phyloP scores from a whole-genome alignment of 2,113 vertebrate species.

The Aplodontia rufa region DNA sequence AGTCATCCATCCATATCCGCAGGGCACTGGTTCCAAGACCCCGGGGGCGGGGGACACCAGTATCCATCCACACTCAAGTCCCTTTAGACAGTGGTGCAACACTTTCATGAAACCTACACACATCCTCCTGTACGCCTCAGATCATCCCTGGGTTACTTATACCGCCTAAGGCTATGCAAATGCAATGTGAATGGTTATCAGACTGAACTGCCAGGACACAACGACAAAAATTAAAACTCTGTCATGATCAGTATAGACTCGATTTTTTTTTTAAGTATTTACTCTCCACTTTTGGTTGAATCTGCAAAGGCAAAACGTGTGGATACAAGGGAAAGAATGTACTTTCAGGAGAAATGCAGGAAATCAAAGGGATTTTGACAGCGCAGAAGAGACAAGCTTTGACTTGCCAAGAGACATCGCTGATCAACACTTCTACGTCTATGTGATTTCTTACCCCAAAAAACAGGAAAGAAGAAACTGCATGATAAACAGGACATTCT shows the following conservation, averaged over 20 bases:
- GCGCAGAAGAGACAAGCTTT: background rate
- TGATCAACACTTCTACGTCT: background rate
- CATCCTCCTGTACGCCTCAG: background rate
- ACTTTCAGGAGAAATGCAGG: background rate
- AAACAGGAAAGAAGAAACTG: conserved; percentile 94
- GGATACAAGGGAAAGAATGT: no score
- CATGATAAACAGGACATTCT: conserved; percentile 86
- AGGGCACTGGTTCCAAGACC: background rate
- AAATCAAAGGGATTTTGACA: background rate
- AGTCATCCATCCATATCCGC: fast-evolving
- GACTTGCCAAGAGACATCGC: background rate
- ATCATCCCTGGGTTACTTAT: background rate
- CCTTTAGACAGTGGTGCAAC: background rate
- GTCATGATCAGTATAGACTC: background rate
- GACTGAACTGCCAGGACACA: background rate
- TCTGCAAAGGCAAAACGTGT: background rate
- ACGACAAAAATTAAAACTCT: background rate
- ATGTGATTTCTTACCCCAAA: conserved; percentile 89
- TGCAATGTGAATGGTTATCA: background rate
- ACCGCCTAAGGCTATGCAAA: no score
- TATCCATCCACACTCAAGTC: background rate
- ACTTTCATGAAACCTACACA: background rate
- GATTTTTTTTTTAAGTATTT: background rate
- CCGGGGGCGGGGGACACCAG: background rate
- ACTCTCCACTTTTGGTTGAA: background rate